A percentile compares a stretch with the other conserved stretches of the same genome.
phyloP scores from a whole-genome alignment of 2,113 vertebrate genomes.

The Ammodramus savannarum region DNA sequence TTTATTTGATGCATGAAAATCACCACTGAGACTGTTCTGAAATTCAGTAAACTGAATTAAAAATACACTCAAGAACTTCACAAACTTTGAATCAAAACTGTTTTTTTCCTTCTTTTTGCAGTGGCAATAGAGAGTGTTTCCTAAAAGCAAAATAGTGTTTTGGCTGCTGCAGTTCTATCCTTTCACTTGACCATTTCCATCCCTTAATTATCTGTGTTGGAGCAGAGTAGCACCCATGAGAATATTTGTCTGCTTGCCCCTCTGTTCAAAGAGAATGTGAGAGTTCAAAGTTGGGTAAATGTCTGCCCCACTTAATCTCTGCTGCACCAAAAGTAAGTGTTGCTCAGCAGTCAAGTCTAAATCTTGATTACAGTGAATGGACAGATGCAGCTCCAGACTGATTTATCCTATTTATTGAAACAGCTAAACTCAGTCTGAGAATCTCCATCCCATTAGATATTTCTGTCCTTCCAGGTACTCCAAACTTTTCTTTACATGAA shows the following conservation, averaged over 20 bases:
- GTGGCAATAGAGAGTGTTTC: not conserved
- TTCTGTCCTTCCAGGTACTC: not conserved
- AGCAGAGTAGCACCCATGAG: not conserved
- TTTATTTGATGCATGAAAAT: not conserved
- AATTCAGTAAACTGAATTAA: not conserved
- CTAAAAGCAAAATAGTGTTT: not conserved
- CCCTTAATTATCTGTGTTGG: not conserved
- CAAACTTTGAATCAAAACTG: not conserved
- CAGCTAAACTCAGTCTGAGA: not conserved
- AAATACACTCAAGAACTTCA: not conserved
- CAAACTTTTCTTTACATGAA: not conserved
- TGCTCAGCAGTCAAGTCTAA: not conserved
- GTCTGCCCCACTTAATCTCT: not conserved
- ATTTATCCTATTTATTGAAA: not conserved
- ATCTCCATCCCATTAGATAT: not conserved
- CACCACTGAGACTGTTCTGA: not conserved
- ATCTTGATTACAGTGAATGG: not conserved
- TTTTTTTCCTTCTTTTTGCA: not conserved
- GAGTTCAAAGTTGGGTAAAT: not conserved
- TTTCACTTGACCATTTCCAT: not conserved
- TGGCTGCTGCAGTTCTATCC: not conserved
- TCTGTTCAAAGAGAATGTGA: not conserved
- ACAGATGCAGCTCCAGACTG: not conserved
- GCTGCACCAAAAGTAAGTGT: not conserved
- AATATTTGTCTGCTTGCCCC: not conserved